These are phyloP conservation scores for Drosophila villosipedis DNA, from an alignment of 2,888 invertebrate species.

Conservation along the genomic window DNA sequence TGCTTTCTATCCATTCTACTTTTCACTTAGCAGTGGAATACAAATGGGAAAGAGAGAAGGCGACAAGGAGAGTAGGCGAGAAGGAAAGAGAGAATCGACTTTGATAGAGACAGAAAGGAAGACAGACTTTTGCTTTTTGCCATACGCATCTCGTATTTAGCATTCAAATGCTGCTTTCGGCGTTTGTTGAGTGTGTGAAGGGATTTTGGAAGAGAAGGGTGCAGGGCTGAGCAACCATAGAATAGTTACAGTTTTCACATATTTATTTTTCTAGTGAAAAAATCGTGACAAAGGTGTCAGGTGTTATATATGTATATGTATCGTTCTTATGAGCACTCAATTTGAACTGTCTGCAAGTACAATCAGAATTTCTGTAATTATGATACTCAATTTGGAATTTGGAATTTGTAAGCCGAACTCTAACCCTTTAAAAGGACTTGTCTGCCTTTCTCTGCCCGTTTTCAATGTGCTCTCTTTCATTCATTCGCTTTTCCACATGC, in stretches of 20 bases:
- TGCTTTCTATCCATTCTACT: slow-evolving; percentile 73
- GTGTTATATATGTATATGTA: slow-evolving; percentile 24
- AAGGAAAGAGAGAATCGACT: slow-evolving; percentile 2
- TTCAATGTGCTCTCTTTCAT: slow-evolving; percentile 27
- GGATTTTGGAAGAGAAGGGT: background rate
- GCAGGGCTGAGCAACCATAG: slow-evolving; percentile 7
- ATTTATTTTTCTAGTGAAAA: slow-evolving; percentile 20
- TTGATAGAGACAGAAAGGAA: slow-evolving; percentile 14
- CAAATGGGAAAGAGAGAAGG: slow-evolving; percentile 5
- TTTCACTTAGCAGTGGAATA: slow-evolving; percentile 65
- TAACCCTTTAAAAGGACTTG: slow-evolving; percentile 32
- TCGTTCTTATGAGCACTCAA: slow-evolving; percentile 50
- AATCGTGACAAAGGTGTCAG: slow-evolving; percentile 41
- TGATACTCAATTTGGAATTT: slow-evolving; percentile 38
- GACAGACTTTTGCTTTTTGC: slow-evolving; percentile 64
- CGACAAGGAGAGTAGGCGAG: background rate
- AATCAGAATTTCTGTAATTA: slow-evolving; percentile 53
- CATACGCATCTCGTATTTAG: slow-evolving; percentile 51
- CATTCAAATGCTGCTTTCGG: slow-evolving; percentile 43
- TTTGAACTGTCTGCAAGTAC: slow-evolving; percentile 31
- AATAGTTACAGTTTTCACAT: slow-evolving; percentile 53
- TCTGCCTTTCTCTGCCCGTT: slow-evolving; percentile 47
- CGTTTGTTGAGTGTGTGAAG: slow-evolving; percentile 4
- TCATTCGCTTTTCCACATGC: slow-evolving; percentile 26
- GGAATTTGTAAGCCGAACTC: slow-evolving; percentile 13